Percentiles rank a stretch among this genome's conserved stretches.
Evolutionary conservation across 2,888 invertebrate species (phyloP).

Genomic region (Crepidodera aurea): DNA sequence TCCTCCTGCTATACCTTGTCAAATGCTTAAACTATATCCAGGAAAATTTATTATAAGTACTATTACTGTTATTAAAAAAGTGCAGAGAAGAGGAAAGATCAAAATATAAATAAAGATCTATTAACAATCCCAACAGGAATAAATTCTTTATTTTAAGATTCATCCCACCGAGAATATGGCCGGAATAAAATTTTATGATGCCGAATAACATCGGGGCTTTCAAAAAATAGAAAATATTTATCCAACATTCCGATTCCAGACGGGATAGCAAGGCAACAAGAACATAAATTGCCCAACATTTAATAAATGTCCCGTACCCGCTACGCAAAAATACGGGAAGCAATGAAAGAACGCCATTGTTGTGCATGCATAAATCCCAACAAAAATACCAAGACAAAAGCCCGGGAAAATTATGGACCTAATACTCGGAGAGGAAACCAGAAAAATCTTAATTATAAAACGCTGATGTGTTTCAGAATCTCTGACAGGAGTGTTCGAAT

Average conservation of each 20-base stretch:
- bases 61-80: no score
- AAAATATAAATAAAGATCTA: no score
- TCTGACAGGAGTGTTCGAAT: conserved; percentile 1
- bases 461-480: conserved; percentile 39
- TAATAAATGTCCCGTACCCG: conserved; percentile 39
- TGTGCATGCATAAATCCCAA: conserved; percentile 39
- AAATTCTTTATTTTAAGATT: background rate
- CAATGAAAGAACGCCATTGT: conserved; percentile 38
- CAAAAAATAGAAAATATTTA: conserved; percentile 25
- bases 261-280: conserved; percentile 29
- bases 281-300: conserved; percentile 33
- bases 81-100: no score
- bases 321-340: conserved; percentile 37
- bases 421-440: conserved; percentile 36
- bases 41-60: no score
- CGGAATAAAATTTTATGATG: conserved; percentile 20
- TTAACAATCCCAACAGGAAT: background rate
- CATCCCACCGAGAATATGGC: background rate
- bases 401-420: conserved; percentile 37
- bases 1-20: no score
- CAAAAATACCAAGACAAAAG: conserved; percentile 36
- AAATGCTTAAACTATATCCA: no score
- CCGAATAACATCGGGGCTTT: conserved; percentile 16
- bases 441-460: conserved; percentile 49
- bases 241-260: conserved; percentile 31